Evolutionary conservation across 2,888 invertebrate species (phyloP), one percentile per base, ranked within the genome.

Genomic region (Caenorhabditis doughertyi): DNA sequence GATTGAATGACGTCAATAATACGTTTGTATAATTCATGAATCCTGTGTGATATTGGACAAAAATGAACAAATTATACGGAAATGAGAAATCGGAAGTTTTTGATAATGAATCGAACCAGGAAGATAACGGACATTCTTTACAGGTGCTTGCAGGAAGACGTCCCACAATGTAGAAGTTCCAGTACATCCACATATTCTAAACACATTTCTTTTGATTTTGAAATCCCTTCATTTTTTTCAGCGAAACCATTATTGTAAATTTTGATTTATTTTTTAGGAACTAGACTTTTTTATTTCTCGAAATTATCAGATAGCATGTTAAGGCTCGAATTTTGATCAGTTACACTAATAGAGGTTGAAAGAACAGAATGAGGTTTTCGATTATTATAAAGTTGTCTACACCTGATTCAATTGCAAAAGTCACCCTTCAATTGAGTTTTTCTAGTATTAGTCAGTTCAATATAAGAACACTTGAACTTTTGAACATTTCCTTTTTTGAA

Each of bases 171-270:
- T 80, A 80, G 25, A 51, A 73, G 55, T 73, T 73, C 73, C 72
- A 80, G 27, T 80, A 80, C 67, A 68, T 73, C 42, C 27, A 60
- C 58, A 72, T 80, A 29, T 80, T 80, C 77, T 77, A 32, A 47
- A 53, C 16, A 53, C 16, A 23, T 25, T 11, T 53, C 25, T 18
- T 16, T 18, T 16, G 4, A 13, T 47, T 47, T 13, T 47, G 18
- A 9, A 18, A 47, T 9, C 47, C 47, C 4, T 9, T 47, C 47
- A 47, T 9, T 47, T 47, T 47, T 47, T 47, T n/a, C 18, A 18
- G n/a, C n/a, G n/a, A n/a, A n/a, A n/a, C n/a, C n/a, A n/a, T n/a
- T n/a, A n/a, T n/a, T n/a, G n/a, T n/a, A n/a, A n/a, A n/a, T n/a
- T n/a, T n/a, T n/a, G n/a, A n/a, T n/a, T n/a, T n/a, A n/a, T n/a